Base-by-base conservation (phyloP, 2,888 invertebrate species). In the Polydrusus cervinus region DNA sequence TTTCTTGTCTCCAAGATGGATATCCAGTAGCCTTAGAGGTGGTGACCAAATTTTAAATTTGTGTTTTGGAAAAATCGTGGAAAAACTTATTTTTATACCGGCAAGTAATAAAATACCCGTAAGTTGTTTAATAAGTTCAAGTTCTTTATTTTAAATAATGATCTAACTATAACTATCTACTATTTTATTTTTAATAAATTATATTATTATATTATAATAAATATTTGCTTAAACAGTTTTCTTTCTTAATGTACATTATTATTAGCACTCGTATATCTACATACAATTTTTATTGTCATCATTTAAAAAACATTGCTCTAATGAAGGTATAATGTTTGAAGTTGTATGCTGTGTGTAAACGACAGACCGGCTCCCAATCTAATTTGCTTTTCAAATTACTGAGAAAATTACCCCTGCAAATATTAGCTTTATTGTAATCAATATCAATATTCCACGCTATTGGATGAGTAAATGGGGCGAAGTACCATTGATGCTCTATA, bases 391-490 rank as follows among this genome's bases (percentile, higher is more conserved):
- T 81, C 83, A 86, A 87, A 87, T 87, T 84, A 86, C 85, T 84
- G 85, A 84, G 85, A 85, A 87, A 85, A 87, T 87, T 87, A 87
- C 85, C 86, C 86, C 82, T 81, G 84, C 86, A 87, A 87, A 87
- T 87, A 87, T 87, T 87, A 86, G 87, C 86, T 86, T 86, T 85
- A 87, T 87, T 87, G 85, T 83, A 86, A 87, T 87, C 86, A 86
- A 86, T 86, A 85, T 84, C 82, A 82, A 82, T 83, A 82, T 83
- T 82, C 80, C 79, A 64, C 73, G 57, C 73, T 53, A 73, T 62
- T 73, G 62, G 67, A 55, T 68, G 47, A 62, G 73, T 57, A 74
- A 74, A 62, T 62, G 64, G 65, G 71, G 73, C 53, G 64, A 51
- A 74, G 62, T 68, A 68, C 57, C 16, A 16, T 14, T 47, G 16